Evolutionary conservation across 1,140 invertebrate genomes (phyloP).

Genomic region (Sarcophaga peregrina): DNA sequence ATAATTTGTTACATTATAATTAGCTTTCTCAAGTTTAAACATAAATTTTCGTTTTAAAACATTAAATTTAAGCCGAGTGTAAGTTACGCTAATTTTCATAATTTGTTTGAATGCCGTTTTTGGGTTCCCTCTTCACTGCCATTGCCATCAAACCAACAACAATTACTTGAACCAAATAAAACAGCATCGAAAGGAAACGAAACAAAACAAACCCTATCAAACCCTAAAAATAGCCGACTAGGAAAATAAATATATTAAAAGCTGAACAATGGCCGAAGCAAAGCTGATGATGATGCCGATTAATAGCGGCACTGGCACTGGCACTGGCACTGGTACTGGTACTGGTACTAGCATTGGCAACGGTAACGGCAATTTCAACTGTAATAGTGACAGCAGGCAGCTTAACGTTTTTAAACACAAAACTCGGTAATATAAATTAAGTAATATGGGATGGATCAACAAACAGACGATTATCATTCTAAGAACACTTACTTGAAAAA

Average conservation of each 20-base stretch:
- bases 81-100: slow-evolving; percentile 18
- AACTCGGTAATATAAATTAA: slow-evolving; percentile 1
- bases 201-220: background rate
- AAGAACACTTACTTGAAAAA: background rate
- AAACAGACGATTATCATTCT: slow-evolving; percentile 19
- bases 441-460: background rate
- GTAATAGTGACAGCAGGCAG: background rate
- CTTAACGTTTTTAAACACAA: slow-evolving; percentile 7
- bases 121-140: background rate
- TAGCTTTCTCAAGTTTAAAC: slow-evolving; percentile 37
- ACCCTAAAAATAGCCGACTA: background rate
- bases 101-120: background rate
- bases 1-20: slow-evolving; percentile 36
- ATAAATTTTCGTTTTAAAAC: slow-evolving; percentile 33
- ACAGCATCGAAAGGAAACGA: background rate
- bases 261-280: background rate
- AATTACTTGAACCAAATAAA: background rate
- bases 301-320: background rate
- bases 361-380: background rate
- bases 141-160: background rate
- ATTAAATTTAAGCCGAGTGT: slow-evolving; percentile 11
- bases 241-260: background rate
- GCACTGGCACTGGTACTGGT: background rate
- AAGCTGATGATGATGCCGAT: background rate
- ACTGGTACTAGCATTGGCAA: background rate